These are phyloP conservation scores for Parasteatoda tepidariorum DNA, from an alignment of 1,140 invertebrate species.

Conservation along the genomic window DNA sequence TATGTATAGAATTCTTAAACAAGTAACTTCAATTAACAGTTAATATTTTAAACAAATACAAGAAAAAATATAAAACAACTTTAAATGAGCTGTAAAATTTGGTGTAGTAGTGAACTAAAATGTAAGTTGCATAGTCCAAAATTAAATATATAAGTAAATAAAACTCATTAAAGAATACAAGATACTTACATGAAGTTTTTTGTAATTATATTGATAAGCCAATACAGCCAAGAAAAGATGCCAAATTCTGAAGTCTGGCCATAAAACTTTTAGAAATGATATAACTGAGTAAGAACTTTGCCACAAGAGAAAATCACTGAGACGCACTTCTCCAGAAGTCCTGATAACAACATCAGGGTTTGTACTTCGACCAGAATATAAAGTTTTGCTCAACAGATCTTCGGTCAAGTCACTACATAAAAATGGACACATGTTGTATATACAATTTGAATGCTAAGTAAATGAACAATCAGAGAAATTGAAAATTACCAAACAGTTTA, in stretches of 20 bases:
- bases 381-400: constrained; percentile 80
- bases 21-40: not conserved
- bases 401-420: constrained; percentile 80
- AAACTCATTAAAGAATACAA: not conserved
- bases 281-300: constrained; percentile 78
- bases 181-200: constrained; percentile 44
- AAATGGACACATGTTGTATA: not conserved
- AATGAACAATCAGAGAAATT: too few species aligned
- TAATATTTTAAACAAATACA: not conserved
- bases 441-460: too few species aligned
- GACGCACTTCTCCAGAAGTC: constrained; percentile 93
- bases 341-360: constrained; percentile 91
- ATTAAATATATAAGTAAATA: too few species aligned
- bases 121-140: not conserved
- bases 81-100: not conserved
- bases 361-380: constrained; percentile 81
- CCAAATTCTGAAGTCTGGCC: constrained; percentile 95
- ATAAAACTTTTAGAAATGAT: constrained; percentile 85
- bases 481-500: too few species aligned
- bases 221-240: constrained; percentile 86
- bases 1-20: not conserved
- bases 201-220: constrained; percentile 77
- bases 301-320: constrained; percentile 98
- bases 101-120: not conserved
- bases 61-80: not conserved